phyloP scores from a whole-genome alignment of 2,113 vertebrate genomes.

The Vulpes ferrilata region DNA sequence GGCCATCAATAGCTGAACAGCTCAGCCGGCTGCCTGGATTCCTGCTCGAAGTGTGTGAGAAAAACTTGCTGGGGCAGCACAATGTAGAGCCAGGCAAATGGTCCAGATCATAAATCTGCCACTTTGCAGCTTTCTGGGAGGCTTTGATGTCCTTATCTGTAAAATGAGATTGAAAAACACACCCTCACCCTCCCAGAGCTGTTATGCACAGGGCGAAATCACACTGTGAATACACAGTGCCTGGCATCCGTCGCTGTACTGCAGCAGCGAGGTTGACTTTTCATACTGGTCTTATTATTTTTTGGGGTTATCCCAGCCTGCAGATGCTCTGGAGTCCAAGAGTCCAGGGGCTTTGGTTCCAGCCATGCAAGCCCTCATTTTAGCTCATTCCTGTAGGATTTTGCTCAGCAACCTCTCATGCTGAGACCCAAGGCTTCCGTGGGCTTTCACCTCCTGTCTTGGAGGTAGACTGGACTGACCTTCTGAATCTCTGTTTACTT shows the following conservation, averaged over 20 bases:
- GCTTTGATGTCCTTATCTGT: background rate
- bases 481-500: background rate
- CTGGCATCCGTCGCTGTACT: too few relatives aligned
- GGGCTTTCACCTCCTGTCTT: background rate
- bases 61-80: background rate
- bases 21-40: background rate
- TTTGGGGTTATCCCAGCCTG: background rate
- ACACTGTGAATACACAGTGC: fast-evolving
- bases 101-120: background rate
- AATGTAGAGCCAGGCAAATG: background rate
- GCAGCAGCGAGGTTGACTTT: background rate
- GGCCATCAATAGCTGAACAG: background rate
- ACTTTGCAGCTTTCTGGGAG: background rate
- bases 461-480: background rate
- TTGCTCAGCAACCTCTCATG: background rate
- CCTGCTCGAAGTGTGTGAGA: background rate
- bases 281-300: background rate
- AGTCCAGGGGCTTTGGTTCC: background rate
- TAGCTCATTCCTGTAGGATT: background rate
- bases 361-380: background rate
- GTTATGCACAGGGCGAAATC: background rate
- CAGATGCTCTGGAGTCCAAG: background rate
- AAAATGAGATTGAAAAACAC: background rate
- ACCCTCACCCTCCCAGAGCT: background rate
- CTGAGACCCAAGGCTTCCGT: background rate